Evolutionary conservation across 2,888 invertebrate genomes (phyloP).

Genomic region (Gerris lacustris): DNA sequence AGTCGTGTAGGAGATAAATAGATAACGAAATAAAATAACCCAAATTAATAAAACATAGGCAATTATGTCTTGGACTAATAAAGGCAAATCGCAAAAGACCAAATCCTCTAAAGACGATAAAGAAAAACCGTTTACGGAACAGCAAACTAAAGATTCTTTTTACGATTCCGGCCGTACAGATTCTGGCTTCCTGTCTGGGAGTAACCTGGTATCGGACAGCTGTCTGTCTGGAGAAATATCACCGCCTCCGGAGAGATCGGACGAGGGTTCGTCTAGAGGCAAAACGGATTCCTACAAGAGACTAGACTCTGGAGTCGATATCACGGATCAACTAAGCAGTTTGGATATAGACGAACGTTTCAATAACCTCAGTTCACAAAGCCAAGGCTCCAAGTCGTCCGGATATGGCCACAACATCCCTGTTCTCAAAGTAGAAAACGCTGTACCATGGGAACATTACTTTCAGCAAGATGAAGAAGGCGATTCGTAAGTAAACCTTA

Average conservation of each 20-base stretch:
- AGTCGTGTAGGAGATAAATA: too few relatives aligned
- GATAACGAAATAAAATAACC: too few relatives aligned
- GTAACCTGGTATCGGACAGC: constrained; percentile 35
- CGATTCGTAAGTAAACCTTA: constrained; percentile 63
- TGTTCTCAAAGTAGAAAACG: background rate
- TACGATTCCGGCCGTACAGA: constrained; percentile 35
- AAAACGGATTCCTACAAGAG: constrained; percentile 38
- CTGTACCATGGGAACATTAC: constrained; percentile 48
- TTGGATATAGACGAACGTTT: constrained; percentile 39
- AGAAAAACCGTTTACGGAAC: background rate
- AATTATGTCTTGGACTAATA: background rate
- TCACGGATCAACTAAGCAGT: constrained; percentile 50
- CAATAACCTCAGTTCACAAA: constrained; percentile 36
- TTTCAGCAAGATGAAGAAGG: constrained; percentile 72
- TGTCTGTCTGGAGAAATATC: constrained; percentile 27
- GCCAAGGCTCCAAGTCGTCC: background rate
- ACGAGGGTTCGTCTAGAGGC: constrained; percentile 6
- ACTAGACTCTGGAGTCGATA: constrained; percentile 55
- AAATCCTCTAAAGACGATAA: background rate
- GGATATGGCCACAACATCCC: background rate
- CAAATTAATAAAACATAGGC: too few relatives aligned
- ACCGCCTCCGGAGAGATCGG: constrained; percentile 13
- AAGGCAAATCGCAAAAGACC: background rate
- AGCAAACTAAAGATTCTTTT: constrained; percentile 15
- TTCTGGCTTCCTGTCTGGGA: constrained; percentile 42